phyloP scores from a whole-genome alignment of 2,113 vertebrate genomes.

The Leiothrix lutea region DNA sequence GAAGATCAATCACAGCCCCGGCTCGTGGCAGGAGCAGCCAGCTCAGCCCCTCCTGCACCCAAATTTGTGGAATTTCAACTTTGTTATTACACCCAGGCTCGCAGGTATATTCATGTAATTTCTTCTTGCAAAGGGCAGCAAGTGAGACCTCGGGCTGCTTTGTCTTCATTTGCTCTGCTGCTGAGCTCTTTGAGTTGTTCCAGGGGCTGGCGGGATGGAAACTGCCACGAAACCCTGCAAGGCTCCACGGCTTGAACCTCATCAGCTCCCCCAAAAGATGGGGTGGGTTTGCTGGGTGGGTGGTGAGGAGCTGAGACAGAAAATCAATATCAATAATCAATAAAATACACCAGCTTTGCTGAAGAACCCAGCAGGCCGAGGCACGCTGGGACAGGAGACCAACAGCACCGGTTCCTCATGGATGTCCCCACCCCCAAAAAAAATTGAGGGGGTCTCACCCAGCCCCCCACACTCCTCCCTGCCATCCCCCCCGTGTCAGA shows the following conservation, averaged over 20 bases:
- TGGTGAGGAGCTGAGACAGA: neutral
- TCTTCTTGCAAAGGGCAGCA: neutral
- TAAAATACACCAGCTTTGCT: neutral
- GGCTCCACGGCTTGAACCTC: neutral
- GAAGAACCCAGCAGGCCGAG: neutral
- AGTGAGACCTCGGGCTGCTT: neutral
- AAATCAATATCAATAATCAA: neutral
- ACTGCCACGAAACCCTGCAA: neutral
- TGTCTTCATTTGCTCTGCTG: neutral
- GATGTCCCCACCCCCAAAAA: neutral
- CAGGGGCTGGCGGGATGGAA: neutral
- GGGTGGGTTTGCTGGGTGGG: neutral
- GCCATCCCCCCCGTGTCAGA: neutral
- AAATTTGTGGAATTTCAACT: neutral
- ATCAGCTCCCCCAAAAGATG: neutral
- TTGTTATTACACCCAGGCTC: neutral
- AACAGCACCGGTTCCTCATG: accelerated
- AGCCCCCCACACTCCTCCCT: accelerated
- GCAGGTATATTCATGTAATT: neutral
- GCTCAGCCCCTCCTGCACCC: neutral
- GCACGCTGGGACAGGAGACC: neutral
- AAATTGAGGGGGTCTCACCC: neutral
- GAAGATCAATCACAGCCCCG: neutral
- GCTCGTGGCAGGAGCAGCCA: neutral
- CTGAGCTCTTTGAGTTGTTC: neutral